A percentile compares a stretch with the other conserved stretches of the same genome.
phyloP scores from a whole-genome alignment of 2,888 invertebrate genomes.

The Alitta virens region DNA sequence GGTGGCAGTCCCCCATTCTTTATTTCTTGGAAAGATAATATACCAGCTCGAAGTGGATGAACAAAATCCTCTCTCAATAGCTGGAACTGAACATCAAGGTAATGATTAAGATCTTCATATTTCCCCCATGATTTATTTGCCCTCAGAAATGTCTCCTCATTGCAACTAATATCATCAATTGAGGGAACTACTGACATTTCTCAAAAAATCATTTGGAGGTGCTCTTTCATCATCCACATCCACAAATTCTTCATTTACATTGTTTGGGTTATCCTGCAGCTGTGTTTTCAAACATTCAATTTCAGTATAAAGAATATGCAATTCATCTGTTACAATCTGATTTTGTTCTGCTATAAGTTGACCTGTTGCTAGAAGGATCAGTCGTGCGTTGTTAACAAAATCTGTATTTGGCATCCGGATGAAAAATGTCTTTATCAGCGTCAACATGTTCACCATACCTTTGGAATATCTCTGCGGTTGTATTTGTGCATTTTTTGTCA shows the following conservation, averaged over 20 bases:
- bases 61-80: constrained; percentile 79
- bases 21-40: constrained; percentile 54
- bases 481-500: not conserved
- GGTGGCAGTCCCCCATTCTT: not conserved
- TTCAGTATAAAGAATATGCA: not conserved
- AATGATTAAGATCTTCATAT: constrained; percentile 67
- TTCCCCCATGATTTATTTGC: constrained; percentile 66
- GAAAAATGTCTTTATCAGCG: not conserved
- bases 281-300: not conserved
- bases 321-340: not conserved
- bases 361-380: not conserved
- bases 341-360: not conserved
- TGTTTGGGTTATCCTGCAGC: not conserved
- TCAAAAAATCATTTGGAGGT: constrained; percentile 59
- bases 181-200: constrained; percentile 51
- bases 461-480: not conserved
- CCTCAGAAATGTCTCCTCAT: constrained; percentile 58
- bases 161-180: constrained; percentile 44
- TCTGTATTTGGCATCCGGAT: not conserved
- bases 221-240: constrained; percentile 13
- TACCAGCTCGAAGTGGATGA: constrained; percentile 69
- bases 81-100: constrained; percentile 76
- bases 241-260: not conserved
- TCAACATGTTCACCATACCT: not conserved
- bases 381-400: not conserved